Evolutionary conservation across 2,888 invertebrate genomes (phyloP).

Genomic region (Pheosia tremula): DNA sequence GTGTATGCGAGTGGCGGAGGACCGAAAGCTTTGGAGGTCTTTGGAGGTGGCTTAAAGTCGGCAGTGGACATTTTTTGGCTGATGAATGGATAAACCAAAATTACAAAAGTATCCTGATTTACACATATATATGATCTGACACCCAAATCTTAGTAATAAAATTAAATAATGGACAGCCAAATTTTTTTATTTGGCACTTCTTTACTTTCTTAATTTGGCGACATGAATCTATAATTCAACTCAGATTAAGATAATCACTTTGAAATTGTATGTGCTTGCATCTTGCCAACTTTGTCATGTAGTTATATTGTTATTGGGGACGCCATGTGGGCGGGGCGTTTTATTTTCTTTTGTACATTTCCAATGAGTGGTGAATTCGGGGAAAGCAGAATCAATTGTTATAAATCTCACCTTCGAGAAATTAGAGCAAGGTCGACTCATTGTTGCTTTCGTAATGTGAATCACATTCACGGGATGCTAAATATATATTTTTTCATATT

Average conservation of each 20-base stretch:
- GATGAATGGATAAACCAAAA: too few relatives aligned
- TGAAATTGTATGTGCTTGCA: constrained; percentile 8
- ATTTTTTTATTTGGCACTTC: neutral
- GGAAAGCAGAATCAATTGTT: constrained; percentile 15
- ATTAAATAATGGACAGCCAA: neutral
- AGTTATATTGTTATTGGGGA: neutral
- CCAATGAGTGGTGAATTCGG: constrained; percentile 1
- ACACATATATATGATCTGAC: neutral
- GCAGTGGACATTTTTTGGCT: too few relatives aligned
- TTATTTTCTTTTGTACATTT: neutral
- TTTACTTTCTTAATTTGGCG: neutral
- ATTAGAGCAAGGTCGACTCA: constrained; percentile 31
- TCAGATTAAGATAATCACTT: constrained; percentile 7
- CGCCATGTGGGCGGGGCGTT: neutral
- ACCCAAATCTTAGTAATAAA: neutral
- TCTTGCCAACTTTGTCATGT: constrained; percentile 8
- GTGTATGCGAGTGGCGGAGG: too few relatives aligned
- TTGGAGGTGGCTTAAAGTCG: too few relatives aligned
- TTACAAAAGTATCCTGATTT: too few relatives aligned
- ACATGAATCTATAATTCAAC: constrained; percentile 9
- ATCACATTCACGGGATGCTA: constrained; percentile 17
- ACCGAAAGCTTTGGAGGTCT: too few relatives aligned
- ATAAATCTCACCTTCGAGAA: constrained; percentile 19
- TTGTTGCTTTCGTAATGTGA: constrained; percentile 23
- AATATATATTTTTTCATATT: neutral